Base-by-base conservation (phyloP, 2,888 invertebrate species). In the Frankliniella intonsa region DNA sequence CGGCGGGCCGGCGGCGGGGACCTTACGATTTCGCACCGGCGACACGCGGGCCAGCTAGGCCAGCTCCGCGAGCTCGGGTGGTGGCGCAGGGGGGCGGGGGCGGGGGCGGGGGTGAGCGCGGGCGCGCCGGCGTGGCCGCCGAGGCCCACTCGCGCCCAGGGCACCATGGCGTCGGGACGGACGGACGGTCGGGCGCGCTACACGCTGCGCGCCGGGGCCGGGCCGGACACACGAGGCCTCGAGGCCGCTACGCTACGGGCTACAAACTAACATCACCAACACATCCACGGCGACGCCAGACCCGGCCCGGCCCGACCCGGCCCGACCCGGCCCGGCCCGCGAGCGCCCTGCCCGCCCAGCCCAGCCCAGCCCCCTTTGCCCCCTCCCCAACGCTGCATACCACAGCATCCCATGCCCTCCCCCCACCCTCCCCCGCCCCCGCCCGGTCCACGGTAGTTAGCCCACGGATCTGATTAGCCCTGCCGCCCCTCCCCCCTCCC, bases 21-120 rank as follows among this genome's bases (percentile, higher is more conserved):
- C 82, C 87, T 88, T 88, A 88, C 88, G 83, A 87, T 87, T 88
- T 88, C 88, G 85, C 88, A 88, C 83, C 88, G 88, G 85, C 88
- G 88, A 84, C 87, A 88, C 0, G 88, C 87, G 84, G 88, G 87
- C 81, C 85, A 86, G 84, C 69, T 76, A 5, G 69, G 69, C 69
- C 69, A 76, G 55, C 76, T 82, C 80, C 82, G 79, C 50, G 76
- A 81, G 62, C 27, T 55, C 7, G 82, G 69, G 25, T 50, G 69
- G 65, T 69, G 79, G 14, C 65, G 76, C 50, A 80, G 80, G 65
- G 62, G 81, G 19, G 76, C 51, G 81, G 81, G 84, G 87, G 87
- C 84, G 86, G 86, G 83, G 86, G 84, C 81, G 87, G 86, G 83
- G 86, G 85, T 83, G 82, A 84, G 38, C 84, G 83, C 84, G 83